Conservation (phyloP, 2,113 vertebrate genomes). For the Petrocephalus microphthalmus region DNA sequence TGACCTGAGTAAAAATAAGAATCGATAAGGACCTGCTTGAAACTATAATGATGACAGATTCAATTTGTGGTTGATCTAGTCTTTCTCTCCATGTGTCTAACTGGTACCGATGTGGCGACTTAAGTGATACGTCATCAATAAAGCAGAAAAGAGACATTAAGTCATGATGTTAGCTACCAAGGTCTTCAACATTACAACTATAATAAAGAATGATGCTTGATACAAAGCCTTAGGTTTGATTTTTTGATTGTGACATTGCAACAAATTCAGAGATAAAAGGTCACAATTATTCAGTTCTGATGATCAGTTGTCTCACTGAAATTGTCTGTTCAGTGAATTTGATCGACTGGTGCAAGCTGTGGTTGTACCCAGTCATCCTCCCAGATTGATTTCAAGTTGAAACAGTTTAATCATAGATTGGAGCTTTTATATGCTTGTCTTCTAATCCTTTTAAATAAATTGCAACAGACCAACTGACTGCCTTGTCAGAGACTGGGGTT, state of each 20-base stretch:
- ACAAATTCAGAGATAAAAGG: not conserved
- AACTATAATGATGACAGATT: not conserved
- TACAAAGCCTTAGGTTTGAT: not conserved
- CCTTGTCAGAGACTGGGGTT: not conserved
- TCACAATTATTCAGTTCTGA: not conserved
- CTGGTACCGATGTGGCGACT: not conserved
- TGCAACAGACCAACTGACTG: not conserved
- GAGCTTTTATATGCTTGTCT: slow-evolving; percentile 29
- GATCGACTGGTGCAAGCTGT: slow-evolving; percentile 40
- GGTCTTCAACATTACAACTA: not conserved
- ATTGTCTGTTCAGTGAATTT: slow-evolving; percentile 34
- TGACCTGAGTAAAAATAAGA: slow-evolving; percentile 53
- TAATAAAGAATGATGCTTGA: not conserved
- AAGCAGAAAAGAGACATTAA: not conserved
- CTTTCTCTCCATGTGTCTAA: not conserved
- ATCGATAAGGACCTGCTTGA: slow-evolving; percentile 41
- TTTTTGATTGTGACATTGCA: not conserved
- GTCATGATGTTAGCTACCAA: not conserved
- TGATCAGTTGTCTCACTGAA: slow-evolving; percentile 11
- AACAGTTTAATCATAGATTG: not conserved
- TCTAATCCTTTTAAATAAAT: slow-evolving; percentile 22
- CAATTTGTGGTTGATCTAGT: not conserved
- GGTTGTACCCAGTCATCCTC: not conserved
- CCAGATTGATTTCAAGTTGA: not conserved
- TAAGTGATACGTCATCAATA: not conserved